Evolutionary conservation across 2,888 invertebrate genomes (phyloP).

Genomic region (Melolontha melolontha): DNA sequence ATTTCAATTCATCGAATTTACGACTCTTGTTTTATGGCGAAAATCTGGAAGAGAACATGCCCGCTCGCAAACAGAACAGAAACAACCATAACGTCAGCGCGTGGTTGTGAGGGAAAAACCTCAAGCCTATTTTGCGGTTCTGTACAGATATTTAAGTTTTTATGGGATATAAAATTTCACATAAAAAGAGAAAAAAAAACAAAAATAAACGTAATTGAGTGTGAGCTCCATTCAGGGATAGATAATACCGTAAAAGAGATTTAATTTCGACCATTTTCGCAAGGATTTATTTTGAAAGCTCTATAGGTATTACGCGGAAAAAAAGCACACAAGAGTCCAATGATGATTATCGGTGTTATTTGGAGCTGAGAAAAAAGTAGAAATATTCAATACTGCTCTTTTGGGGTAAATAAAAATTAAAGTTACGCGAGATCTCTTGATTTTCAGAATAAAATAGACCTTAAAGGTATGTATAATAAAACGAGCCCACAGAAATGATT

Average conservation of each 20-base stretch:
- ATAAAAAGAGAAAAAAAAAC: constrained; percentile 10
- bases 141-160: constrained; percentile 12
- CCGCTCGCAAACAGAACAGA: too few relatives aligned
- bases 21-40: too few relatives aligned
- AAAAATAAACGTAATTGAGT: constrained; percentile 9
- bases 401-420: too few relatives aligned
- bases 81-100: too few relatives aligned
- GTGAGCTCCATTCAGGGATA: constrained; percentile 1
- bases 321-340: not conserved
- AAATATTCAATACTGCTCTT: too few relatives aligned
- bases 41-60: too few relatives aligned
- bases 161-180: constrained; percentile 13
- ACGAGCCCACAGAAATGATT: too few relatives aligned
- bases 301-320: not conserved
- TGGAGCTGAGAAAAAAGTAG: too few relatives aligned
- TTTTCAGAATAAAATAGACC: too few relatives aligned
- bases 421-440: too few relatives aligned
- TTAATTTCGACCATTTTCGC: constrained; percentile 3
- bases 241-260: constrained; percentile 14
- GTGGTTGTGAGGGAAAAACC: not conserved
- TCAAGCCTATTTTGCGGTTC: not conserved
- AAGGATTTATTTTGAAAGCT: not conserved
- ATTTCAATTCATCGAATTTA: too few relatives aligned
- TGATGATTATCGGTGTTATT: not conserved
- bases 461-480: too few relatives aligned